Evolutionary conservation across 2,113 vertebrate genomes (phyloP).

Genomic region (Rana temporaria): DNA sequence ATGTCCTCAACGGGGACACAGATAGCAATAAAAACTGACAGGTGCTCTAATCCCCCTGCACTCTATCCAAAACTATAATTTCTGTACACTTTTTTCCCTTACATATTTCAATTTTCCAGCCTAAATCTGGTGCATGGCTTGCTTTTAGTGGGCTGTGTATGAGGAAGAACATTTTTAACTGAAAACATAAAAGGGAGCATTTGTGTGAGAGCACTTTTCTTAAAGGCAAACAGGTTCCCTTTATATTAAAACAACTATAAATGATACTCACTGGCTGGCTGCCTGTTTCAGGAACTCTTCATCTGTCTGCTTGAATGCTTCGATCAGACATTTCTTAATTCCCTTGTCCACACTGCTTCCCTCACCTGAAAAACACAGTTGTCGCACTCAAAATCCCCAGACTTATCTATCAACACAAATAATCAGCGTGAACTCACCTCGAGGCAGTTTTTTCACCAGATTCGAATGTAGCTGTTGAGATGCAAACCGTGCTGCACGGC

Average conservation of each 20-base stretch:
- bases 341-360: conserved; percentile 86
- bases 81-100: too few species aligned
- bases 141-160: too few species aligned
- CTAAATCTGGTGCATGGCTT: too few species aligned
- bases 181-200: too few species aligned
- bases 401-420: fast-evolving
- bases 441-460: conserved; percentile 88
- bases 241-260: not conserved
- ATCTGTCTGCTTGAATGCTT: conserved; percentile 92
- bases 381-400: not conserved
- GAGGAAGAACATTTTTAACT: too few species aligned
- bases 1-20: too few species aligned
- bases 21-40: too few species aligned
- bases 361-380: conserved; percentile 75
- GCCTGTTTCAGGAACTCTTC: conserved; percentile 96
- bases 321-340: conserved; percentile 89
- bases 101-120: too few species aligned
- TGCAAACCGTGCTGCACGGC: conserved; percentile 88
- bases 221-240: not conserved
- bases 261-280: conserved; percentile 91
- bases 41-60: too few species aligned
- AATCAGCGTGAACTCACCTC: conserved; percentile 72
- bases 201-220: too few species aligned
- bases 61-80: too few species aligned
- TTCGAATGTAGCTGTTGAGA: conserved; percentile 91